Conservation (phyloP, 2,888 invertebrate genomes). For the Vandiemenella viatica region DNA sequence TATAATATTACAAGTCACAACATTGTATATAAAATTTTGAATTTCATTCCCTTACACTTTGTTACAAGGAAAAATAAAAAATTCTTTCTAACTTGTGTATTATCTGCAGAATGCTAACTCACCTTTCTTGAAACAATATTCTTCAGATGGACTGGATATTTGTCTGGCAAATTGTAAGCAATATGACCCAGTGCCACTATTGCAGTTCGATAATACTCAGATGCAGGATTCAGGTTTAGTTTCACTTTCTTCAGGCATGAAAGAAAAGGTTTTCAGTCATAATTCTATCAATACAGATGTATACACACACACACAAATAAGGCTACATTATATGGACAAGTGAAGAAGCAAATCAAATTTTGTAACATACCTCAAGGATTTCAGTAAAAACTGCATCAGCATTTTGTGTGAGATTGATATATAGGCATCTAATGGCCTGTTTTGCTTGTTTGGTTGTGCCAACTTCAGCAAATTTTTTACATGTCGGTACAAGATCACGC, state of each 20-base stretch:
- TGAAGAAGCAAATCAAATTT: background rate
- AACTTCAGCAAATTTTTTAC: constrained; percentile 73
- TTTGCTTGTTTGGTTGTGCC: constrained; percentile 94
- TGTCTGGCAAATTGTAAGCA: constrained; percentile 79
- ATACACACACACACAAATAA: background rate
- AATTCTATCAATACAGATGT: background rate
- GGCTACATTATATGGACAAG: background rate
- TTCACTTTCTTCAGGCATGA: constrained; percentile 40
- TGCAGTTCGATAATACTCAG: constrained; percentile 77
- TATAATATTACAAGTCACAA: too few relatives aligned
- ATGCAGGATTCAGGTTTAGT: constrained; percentile 54
- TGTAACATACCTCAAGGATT: constrained; percentile 46
- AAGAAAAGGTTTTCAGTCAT: background rate
- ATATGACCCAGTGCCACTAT: constrained; percentile 91
- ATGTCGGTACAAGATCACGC: constrained; percentile 66
- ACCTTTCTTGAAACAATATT: constrained; percentile 85
- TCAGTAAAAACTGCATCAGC: constrained; percentile 67
- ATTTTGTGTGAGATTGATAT: constrained; percentile 56
- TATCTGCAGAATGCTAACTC: too few relatives aligned
- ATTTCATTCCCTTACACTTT: too few relatives aligned
- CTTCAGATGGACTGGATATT: constrained; percentile 80
- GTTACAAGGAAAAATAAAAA: too few relatives aligned
- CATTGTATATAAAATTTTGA: too few relatives aligned
- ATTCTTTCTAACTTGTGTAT: too few relatives aligned
- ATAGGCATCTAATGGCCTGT: constrained; percentile 86